A percentile compares a stretch with the other conserved stretches of the same genome.
Conservation (phyloP, 2,113 vertebrate genomes). For the Petaurus breviceps region DNA sequence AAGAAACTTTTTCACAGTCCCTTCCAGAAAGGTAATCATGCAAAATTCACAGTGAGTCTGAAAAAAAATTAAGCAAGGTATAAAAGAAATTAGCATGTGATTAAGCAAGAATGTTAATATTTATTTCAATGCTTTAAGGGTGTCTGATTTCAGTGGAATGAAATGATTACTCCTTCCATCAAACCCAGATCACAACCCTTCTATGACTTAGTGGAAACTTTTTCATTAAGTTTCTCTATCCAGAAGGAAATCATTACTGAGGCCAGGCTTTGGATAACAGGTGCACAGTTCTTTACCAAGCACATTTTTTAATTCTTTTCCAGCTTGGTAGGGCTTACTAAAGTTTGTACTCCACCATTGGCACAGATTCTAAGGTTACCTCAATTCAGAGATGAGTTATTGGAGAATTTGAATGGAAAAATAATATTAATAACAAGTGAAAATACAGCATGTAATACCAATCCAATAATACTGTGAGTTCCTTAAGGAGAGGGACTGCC, state of each 20-base stretch:
- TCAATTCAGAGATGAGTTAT: background rate
- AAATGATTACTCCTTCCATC: background rate
- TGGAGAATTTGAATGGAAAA: background rate
- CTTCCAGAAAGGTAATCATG: slow-evolving; percentile 23
- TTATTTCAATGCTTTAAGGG: background rate
- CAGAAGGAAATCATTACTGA: background rate
- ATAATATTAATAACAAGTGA: background rate
- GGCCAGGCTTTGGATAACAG: background rate
- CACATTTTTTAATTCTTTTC: background rate
- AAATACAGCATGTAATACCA: background rate
- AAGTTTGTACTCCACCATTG: background rate
- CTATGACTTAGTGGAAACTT: background rate
- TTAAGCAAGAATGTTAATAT: background rate
- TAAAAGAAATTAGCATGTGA: slow-evolving; percentile 20
- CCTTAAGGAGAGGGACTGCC: background rate
- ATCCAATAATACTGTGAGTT: background rate
- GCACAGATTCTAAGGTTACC: background rate
- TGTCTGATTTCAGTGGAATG: background rate
- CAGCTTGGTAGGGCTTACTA: background rate
- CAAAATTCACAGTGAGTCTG: slow-evolving; percentile 17
- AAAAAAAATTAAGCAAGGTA: background rate
- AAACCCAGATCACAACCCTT: background rate
- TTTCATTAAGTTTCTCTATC: background rate
- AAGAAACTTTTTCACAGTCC: slow-evolving; percentile 24
- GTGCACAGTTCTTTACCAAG: background rate